Conservation (phyloP, 2,797 vertebrate species). For the Rhabdomys pumilio region DNA sequence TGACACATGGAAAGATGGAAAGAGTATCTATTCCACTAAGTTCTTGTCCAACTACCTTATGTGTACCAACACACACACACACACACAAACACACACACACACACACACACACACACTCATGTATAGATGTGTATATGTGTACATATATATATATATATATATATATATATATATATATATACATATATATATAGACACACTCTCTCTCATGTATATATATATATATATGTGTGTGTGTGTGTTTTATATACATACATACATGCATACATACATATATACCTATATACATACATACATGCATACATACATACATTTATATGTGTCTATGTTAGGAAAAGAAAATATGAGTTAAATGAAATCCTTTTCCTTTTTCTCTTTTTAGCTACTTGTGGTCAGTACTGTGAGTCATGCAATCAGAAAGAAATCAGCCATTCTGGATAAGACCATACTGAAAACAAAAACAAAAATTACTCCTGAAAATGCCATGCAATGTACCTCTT, state of each 20-base stretch:
- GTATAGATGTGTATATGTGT: too few relatives aligned
- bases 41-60: neutral
- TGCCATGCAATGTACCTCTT: neutral
- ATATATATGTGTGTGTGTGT: too few relatives aligned
- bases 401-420: neutral
- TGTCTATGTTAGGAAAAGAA: neutral
- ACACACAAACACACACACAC: neutral
- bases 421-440: neutral
- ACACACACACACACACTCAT: too few relatives aligned
- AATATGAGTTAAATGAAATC: neutral
- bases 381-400: neutral
- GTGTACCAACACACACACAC: neutral
- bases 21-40: neutral
- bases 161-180: too few relatives aligned
- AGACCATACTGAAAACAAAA: neutral
- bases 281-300: too few relatives aligned
- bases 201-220: too few relatives aligned
- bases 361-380: neutral
- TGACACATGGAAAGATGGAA: neutral
- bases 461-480: neutral
- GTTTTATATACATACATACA: too few relatives aligned
- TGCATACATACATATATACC: too few relatives aligned
- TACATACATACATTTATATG: neutral
- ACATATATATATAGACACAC: too few relatives aligned
- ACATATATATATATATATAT: too few relatives aligned